Evolutionary conservation across 2,113 vertebrate species (phyloP).

Genomic region (Glaucomys volans): DNA sequence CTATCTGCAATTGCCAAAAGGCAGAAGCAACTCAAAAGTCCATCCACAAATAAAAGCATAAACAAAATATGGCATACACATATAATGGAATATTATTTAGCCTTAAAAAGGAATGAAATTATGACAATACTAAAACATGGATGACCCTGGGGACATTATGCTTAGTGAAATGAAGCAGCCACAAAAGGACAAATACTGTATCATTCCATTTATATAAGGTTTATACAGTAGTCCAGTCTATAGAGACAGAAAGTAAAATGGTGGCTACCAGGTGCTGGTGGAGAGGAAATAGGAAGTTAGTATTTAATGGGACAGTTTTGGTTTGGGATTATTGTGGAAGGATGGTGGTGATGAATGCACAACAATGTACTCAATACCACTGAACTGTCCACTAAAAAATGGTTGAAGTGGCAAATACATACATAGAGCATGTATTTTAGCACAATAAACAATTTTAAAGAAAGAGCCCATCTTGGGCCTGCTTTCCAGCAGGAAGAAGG

Average conservation of each 20-base stretch:
- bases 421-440: constrained; percentile 22
- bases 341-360: background rate
- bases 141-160: background rate
- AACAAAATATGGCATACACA: background rate
- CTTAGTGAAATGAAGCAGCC: background rate
- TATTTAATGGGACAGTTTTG: background rate
- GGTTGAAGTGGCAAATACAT: background rate
- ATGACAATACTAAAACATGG: background rate
- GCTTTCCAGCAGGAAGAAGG: constrained; percentile 39
- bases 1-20: background rate
- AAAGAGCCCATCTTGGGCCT: background rate
- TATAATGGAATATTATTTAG: background rate
- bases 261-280: background rate
- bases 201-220: background rate
- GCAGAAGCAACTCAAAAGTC: background rate
- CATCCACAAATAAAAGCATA: background rate
- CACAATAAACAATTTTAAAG: background rate
- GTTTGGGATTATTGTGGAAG: background rate
- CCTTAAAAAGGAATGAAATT: constrained; percentile 7
- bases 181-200: background rate
- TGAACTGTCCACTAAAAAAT: background rate
- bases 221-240: background rate
- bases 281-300: background rate
- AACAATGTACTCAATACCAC: background rate
- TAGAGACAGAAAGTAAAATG: background rate